Percentiles rank a stretch among this genome's conserved stretches.
These are phyloP conservation scores for Drosophila ironensis DNA, from an alignment of 1,140 invertebrate species.

Conservation along the genomic window DNA sequence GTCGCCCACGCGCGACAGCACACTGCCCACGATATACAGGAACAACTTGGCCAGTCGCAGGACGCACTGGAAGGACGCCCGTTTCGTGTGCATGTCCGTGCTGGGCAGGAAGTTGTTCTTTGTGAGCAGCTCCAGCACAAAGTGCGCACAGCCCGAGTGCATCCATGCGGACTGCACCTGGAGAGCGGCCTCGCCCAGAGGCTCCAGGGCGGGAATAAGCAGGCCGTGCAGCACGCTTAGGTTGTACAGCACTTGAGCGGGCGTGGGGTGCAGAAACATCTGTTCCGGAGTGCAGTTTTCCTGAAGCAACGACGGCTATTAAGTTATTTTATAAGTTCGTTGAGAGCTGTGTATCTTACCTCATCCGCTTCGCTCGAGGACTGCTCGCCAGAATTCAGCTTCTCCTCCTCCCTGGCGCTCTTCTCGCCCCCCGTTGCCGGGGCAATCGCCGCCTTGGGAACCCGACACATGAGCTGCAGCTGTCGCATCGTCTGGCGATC, in stretches of 20 bases:
- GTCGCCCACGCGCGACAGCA: constrained; percentile 77
- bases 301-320: constrained; percentile 2
- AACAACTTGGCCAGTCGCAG: constrained; percentile 94
- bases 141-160: constrained; percentile 87
- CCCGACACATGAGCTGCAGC: constrained; percentile 84
- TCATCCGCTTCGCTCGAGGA: constrained; percentile 6
- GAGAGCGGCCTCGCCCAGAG: constrained; percentile 90
- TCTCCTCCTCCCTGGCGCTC: constrained; percentile 39
- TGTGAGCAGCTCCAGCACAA: constrained; percentile 92
- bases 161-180: constrained; percentile 94
- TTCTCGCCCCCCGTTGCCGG: constrained; percentile 21
- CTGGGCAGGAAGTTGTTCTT: constrained; percentile 93
- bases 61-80: constrained; percentile 93
- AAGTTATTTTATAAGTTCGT: too few species aligned
- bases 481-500: constrained; percentile 89
- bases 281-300: constrained; percentile 85
- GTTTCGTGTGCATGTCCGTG: constrained; percentile 91
- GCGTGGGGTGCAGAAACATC: constrained; percentile 88
- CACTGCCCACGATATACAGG: constrained; percentile 92
- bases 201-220: constrained; percentile 94
- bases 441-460: constrained; percentile 41
- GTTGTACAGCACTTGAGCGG: constrained; percentile 90
- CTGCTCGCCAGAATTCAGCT: constrained; percentile 29
- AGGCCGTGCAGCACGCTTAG: constrained; percentile 93
- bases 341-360: background rate